These are phyloP conservation scores for Alloplasta piceator DNA, from an alignment of 2,888 invertebrate genomes.

Conservation along the genomic window DNA sequence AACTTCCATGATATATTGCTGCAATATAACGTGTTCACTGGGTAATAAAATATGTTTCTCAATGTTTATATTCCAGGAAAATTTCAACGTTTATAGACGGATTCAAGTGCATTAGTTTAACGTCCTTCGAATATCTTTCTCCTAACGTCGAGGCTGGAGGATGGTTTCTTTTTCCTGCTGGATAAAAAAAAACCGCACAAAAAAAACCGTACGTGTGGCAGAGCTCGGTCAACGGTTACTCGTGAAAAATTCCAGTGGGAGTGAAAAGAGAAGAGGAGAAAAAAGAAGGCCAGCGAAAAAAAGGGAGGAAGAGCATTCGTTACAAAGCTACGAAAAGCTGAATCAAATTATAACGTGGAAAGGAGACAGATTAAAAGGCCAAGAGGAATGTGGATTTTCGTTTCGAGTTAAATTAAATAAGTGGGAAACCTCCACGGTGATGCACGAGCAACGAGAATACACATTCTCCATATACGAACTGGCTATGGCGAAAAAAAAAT, in stretches of 20 bases:
- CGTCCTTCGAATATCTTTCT: constrained; percentile 11
- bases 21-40: no score
- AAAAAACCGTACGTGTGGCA: not conserved
- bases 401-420: constrained; percentile 65
- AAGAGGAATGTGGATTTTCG: constrained; percentile 62
- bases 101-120: not conserved
- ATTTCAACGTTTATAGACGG: no score
- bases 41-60: no score
- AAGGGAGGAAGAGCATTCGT: constrained; percentile 20
- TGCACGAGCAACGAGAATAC: constrained; percentile 28
- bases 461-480: constrained; percentile 34
- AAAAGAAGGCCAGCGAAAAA: constrained; percentile 12
- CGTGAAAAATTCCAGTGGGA: not conserved
- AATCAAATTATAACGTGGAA: constrained; percentile 62
- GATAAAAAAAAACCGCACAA: no score
- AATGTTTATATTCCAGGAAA: no score
- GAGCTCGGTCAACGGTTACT: constrained; percentile 11
- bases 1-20: no score
- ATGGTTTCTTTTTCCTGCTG: not conserved
- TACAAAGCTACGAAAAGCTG: constrained; percentile 60
- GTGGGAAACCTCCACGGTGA: constrained; percentile 55
- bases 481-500: not conserved
- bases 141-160: not conserved
- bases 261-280: constrained; percentile 20
- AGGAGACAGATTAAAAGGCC: constrained; percentile 60